A percentile compares a stretch with the other conserved stretches of the same genome.
phyloP scores from a whole-genome alignment of 2,888 invertebrate species.

The Gibbula magus region DNA sequence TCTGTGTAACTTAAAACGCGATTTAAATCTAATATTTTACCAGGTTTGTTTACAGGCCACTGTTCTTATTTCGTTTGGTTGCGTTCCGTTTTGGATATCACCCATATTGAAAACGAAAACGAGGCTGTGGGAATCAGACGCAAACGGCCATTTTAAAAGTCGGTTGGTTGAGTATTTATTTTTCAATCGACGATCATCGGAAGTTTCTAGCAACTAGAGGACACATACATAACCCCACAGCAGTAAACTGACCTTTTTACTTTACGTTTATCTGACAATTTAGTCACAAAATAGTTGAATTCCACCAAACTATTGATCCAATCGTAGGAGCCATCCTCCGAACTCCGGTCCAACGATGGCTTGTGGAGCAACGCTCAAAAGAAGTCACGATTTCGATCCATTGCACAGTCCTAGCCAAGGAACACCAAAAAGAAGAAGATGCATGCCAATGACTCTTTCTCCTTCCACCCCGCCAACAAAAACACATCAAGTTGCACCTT shows the following conservation, averaged over 20 bases:
- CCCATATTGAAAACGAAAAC: neutral
- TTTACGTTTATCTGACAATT: too few relatives aligned
- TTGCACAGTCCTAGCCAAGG: constrained; percentile 83
- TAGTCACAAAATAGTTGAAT: too few relatives aligned
- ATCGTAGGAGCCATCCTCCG: constrained; percentile 7
- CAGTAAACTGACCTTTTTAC: too few relatives aligned
- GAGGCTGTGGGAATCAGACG: neutral
- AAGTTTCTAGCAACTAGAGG: too few relatives aligned
- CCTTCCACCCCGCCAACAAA: constrained; percentile 77
- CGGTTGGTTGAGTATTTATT: neutral
- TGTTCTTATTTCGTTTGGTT: too few relatives aligned
- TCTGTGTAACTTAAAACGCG: too few relatives aligned
- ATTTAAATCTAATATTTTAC: too few relatives aligned
- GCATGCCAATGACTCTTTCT: constrained; percentile 88
- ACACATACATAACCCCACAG: too few relatives aligned
- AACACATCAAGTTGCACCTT: constrained; percentile 80
- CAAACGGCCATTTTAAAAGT: constrained; percentile 21
- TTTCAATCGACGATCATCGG: too few relatives aligned
- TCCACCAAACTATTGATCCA: neutral
- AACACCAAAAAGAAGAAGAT: constrained; percentile 92
- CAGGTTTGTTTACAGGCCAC: too few relatives aligned
- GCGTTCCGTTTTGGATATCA: too few relatives aligned
- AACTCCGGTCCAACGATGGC: constrained; percentile 82
- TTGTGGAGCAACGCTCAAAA: constrained; percentile 94
- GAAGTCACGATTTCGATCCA: constrained; percentile 95